Conservation (phyloP, 2,888 invertebrate genomes). For the Molorchus minor region DNA sequence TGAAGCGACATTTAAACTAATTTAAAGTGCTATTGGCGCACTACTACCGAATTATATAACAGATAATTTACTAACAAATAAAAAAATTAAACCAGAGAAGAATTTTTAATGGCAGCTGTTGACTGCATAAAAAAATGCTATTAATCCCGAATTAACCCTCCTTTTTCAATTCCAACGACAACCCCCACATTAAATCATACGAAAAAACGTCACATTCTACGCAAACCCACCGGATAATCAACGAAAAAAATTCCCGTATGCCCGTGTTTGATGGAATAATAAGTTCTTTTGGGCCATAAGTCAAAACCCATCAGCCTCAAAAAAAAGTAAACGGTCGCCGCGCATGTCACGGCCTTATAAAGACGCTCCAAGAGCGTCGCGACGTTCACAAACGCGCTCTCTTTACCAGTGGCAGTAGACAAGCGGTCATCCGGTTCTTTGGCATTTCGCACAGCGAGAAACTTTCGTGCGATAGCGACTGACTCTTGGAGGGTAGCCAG, state of each 20-base stretch:
- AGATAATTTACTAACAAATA: too few species aligned
- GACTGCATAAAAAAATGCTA: too few species aligned
- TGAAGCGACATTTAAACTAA: too few species aligned
- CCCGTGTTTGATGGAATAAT: slow-evolving; percentile 4
- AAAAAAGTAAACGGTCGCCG: slow-evolving; percentile 29
- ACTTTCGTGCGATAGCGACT: slow-evolving; percentile 7
- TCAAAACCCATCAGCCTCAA: slow-evolving; percentile 36
- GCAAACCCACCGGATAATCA: neutral
- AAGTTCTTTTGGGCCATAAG: slow-evolving; percentile 28
- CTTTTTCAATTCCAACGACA: neutral
- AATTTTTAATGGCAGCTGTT: too few species aligned
- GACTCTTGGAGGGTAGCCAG: neutral
- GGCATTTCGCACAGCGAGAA: slow-evolving; percentile 2
- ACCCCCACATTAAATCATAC: neutral
- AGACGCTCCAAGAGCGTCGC: slow-evolving; percentile 42
- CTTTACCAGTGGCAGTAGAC: slow-evolving; percentile 34
- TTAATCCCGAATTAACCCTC: too few species aligned
- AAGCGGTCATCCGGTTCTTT: slow-evolving; percentile 25
- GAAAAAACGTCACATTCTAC: too few species aligned
- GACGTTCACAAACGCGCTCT: slow-evolving; percentile 43
- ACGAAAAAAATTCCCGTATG: neutral
- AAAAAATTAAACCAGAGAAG: too few species aligned
- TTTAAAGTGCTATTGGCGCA: too few species aligned
- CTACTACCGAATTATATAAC: too few species aligned
- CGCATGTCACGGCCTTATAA: slow-evolving; percentile 43